Base-by-base conservation (phyloP, 1,140 invertebrate genomes). In the Achatina immaculata region DNA sequence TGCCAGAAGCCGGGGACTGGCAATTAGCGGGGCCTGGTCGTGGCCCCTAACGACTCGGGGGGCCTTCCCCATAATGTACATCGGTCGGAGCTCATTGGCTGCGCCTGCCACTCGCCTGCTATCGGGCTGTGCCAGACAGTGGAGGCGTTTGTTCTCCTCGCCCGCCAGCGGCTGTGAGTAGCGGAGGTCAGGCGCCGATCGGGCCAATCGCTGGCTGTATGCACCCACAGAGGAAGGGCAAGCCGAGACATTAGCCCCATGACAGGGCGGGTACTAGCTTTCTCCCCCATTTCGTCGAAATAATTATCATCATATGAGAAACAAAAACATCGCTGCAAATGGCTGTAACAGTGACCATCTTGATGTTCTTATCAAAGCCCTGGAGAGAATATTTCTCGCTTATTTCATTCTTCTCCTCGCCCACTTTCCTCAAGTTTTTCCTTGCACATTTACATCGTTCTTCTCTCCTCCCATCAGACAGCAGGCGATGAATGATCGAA, bases 1-100 rank as follows among this genome's bases (percentile, higher is more conserved):
- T 86, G 86, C 87, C 88, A 84, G 84, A 84, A 86, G 88, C 88
- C 87, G 87, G 83, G 86, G 87, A 89, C 88, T 89, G 89, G 90
- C 90, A 91, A 89, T 88, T 85, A 85, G 83, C 83, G 85, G 80
- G 85, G 83, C 79, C 79, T 89, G 88, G 90, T 90, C 89, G 83
- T 83, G 85, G 86, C 88, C 89, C 85, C 48, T 40, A 34, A 24
- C 55, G 74, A 76, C 55, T 38, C 34, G 48, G 74, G n/a, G 34
- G 74, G 55, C 28, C 48, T n/a, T 62, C 48, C 43, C 55, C 21
- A 76, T 62, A 62, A 34, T 38, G 48, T 21, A 28, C 4, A 62
- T 9, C 3, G 55, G 21, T 21, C 4, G 14, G 45, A 38, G 71
- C 71, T 73, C 71, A 73, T 73, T 73, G 71, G 71, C 71, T 73